Evolutionary conservation across 2,797 vertebrate species (phyloP).

Genomic region (Paedocypris micromegethes): DNA sequence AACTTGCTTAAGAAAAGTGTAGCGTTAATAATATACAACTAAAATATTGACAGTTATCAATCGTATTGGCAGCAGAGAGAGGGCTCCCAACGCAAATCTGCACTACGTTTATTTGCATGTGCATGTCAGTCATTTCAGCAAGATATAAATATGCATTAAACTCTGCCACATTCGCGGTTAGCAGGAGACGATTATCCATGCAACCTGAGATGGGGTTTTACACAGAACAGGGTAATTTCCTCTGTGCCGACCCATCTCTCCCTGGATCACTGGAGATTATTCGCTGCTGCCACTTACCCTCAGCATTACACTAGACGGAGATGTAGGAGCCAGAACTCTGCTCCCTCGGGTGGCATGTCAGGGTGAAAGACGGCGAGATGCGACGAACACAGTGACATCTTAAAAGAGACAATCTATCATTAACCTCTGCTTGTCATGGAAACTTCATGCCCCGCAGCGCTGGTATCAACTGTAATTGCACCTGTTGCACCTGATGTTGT

Average conservation of each 20-base stretch:
- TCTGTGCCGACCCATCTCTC: conserved; percentile 40
- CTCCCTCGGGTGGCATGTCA: not conserved
- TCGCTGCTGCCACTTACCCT: conserved; percentile 42
- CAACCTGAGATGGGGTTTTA: conserved; percentile 62
- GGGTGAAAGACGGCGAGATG: not conserved
- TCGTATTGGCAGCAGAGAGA: too few species aligned
- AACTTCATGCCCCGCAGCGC: not conserved
- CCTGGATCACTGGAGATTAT: conserved; percentile 34
- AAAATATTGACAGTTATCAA: too few species aligned
- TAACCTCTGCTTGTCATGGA: not conserved
- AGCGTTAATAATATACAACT: too few species aligned
- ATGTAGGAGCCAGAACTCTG: not conserved
- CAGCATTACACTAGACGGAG: conserved; percentile 11
- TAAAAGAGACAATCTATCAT: not conserved
- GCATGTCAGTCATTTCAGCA: too few species aligned
- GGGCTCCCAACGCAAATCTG: too few species aligned
- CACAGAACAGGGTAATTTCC: conserved; percentile 60
- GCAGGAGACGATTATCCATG: conserved; percentile 16
- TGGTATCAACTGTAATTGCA: not conserved
- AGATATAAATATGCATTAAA: too few species aligned
- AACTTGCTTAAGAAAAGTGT: too few species aligned
- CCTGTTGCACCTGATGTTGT: too few species aligned
- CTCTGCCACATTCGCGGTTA: too few species aligned
- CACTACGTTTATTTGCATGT: too few species aligned
- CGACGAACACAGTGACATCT: not conserved